Evolutionary conservation across 2,797 vertebrate genomes (phyloP).

Genomic region (Scyliorhinus canicula): DNA sequence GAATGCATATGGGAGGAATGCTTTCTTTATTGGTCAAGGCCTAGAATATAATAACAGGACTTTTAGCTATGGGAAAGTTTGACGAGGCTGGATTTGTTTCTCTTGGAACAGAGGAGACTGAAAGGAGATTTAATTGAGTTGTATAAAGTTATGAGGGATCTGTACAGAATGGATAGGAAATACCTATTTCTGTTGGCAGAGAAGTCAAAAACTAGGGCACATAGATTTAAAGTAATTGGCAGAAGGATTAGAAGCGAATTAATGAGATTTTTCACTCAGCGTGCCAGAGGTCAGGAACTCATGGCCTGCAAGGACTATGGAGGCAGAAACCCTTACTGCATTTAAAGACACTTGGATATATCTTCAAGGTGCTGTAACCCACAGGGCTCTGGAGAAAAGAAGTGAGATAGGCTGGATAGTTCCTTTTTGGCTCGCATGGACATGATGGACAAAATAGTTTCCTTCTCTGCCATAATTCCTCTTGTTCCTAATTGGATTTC

Average conservation of each 20-base stretch:
- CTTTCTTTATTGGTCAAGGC: too few species aligned
- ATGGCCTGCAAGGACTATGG: not conserved
- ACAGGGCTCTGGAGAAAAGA: not conserved
- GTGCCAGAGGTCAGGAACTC: not conserved
- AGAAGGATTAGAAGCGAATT: not conserved
- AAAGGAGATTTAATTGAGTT: too few species aligned
- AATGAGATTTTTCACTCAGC: not conserved
- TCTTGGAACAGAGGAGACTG: too few species aligned
- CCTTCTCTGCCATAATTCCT: not conserved
- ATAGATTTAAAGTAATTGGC: not conserved
- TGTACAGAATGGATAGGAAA: not conserved
- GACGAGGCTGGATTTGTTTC: too few species aligned
- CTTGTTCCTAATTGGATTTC: not conserved
- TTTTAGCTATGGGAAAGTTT: too few species aligned
- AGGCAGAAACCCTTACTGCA: not conserved
- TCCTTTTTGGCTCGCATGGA: not conserved
- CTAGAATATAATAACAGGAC: too few species aligned
- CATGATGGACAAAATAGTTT: not conserved
- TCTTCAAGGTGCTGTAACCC: not conserved
- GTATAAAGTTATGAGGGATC: not conserved
- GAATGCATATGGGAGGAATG: too few species aligned
- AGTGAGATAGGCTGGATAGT: not conserved
- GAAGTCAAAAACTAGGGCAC: not conserved
- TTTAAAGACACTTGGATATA: not conserved
- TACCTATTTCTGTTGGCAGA: not conserved